Conservation (phyloP, 92 coral and sea anemone genomes). For the Actinostola sp. region DNA sequence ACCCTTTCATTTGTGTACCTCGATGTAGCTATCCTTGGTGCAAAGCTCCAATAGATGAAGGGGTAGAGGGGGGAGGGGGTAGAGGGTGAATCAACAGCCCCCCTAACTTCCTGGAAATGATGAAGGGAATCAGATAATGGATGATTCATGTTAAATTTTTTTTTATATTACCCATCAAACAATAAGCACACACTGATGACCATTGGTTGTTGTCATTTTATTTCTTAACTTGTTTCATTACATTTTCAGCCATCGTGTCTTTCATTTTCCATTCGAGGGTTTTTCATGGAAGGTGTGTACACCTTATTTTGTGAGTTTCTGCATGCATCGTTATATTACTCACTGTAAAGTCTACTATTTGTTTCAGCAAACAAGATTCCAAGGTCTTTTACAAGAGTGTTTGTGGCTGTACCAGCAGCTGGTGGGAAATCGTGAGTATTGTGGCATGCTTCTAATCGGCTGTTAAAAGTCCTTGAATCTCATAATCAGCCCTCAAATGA, state of each 20-base stretch:
- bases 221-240: neutral
- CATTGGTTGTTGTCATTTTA: neutral
- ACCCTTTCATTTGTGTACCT: no score
- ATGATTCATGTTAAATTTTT: no score
- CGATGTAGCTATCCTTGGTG: no score
- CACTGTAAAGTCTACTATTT: neutral
- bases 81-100: no score
- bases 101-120: no score
- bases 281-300: slow-evolving; percentile 85
- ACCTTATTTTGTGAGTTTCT: neutral
- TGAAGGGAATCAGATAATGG: no score
- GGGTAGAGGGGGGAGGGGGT: no score
- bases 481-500: neutral
- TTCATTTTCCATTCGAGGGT: slow-evolving; percentile 84
- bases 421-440: slow-evolving; percentile 87
- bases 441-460: no score
- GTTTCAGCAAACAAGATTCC: slow-evolving; percentile 52
- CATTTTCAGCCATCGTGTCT: slow-evolving; percentile 78
- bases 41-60: no score
- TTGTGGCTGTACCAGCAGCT: slow-evolving; percentile 83
- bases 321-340: neutral
- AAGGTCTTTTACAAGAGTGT: slow-evolving; percentile 88
- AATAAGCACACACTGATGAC: no score
- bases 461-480: no score
- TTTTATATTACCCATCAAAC: no score